Evolutionary conservation across 2,888 invertebrate species (phyloP).

Genomic region (Drosophila engyochracea): DNA sequence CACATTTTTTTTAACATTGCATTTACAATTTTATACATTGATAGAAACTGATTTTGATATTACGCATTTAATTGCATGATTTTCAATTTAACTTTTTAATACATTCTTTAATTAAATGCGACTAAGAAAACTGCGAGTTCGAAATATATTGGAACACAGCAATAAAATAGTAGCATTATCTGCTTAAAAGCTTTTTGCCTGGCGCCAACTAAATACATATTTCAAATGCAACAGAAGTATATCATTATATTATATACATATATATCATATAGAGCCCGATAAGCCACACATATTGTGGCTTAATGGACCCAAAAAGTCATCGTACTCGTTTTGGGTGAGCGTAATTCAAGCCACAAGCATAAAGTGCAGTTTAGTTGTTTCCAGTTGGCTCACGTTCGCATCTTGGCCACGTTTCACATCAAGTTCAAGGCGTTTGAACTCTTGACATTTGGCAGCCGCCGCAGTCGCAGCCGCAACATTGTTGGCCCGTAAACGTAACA

Average conservation of each 20-base stretch:
- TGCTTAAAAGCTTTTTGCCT: no score
- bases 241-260: no score
- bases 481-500: slow-evolving; percentile 74
- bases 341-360: slow-evolving; percentile 46
- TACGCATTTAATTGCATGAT: no score
- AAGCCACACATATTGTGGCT: neutral
- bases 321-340: slow-evolving; percentile 2
- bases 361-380: slow-evolving; percentile 54
- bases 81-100: neutral
- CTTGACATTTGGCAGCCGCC: slow-evolving; percentile 75
- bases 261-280: neutral
- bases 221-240: neutral
- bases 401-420: slow-evolving; percentile 76
- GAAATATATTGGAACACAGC: no score
- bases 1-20: neutral
- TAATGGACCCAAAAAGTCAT: neutral
- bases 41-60: no score
- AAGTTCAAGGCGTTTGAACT: slow-evolving; percentile 81
- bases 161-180: no score
- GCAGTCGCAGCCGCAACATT: slow-evolving; percentile 43
- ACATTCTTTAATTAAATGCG: neutral
- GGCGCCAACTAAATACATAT: neutral
- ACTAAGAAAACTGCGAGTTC: neutral
- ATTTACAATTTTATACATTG: neutral
- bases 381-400: slow-evolving; percentile 71